A percentile compares a stretch with the other conserved stretches of the same genome.
These are phyloP conservation scores for Epistrophella euchroma DNA, from an alignment of 2,888 invertebrate genomes.

Conservation along the genomic window DNA sequence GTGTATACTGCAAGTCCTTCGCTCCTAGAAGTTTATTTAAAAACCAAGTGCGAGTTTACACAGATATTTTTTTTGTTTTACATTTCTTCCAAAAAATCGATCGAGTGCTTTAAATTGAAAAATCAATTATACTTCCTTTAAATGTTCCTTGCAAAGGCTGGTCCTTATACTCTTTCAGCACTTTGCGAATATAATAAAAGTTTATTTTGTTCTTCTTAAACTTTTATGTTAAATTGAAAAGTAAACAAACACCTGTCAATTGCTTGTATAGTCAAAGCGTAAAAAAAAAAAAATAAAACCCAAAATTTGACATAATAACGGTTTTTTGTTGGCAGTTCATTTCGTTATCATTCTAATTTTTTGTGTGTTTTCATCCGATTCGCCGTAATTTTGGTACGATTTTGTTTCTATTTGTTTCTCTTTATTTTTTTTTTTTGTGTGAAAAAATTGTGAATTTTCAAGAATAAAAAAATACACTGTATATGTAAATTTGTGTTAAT, in stretches of 20 bases:
- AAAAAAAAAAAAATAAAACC: background rate
- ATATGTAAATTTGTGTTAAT: constrained; percentile 22
- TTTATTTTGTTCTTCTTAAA: background rate
- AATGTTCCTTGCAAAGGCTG: constrained; percentile 48
- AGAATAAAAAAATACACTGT: background rate
- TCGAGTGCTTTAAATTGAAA: constrained; percentile 52
- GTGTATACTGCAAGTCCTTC: constrained; percentile 69
- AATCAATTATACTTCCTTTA: constrained; percentile 61
- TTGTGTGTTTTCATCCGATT: constrained; percentile 48
- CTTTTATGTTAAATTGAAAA: constrained; percentile 23
- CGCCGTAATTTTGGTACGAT: constrained; percentile 43
- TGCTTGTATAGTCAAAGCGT: constrained; percentile 5
- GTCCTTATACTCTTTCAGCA: constrained; percentile 18
- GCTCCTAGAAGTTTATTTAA: constrained; percentile 51
- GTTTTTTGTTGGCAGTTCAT: constrained; percentile 17
- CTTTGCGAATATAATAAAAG: constrained; percentile 6
- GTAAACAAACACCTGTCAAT: constrained; percentile 75
- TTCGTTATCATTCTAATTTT: constrained; percentile 19
- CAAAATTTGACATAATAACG: constrained; percentile 68
- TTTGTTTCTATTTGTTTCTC: constrained; percentile 36
- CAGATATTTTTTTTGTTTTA: background rate
- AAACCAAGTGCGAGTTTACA: constrained; percentile 25
- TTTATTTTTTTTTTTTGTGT: constrained; percentile 20
- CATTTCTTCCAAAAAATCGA: constrained; percentile 52
- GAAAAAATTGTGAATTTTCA: constrained; percentile 20